A percentile compares a stretch with the other conserved stretches of the same genome.
Evolutionary conservation across 2,888 invertebrate genomes (phyloP).

Genomic region (Strigamia transsilvanica): DNA sequence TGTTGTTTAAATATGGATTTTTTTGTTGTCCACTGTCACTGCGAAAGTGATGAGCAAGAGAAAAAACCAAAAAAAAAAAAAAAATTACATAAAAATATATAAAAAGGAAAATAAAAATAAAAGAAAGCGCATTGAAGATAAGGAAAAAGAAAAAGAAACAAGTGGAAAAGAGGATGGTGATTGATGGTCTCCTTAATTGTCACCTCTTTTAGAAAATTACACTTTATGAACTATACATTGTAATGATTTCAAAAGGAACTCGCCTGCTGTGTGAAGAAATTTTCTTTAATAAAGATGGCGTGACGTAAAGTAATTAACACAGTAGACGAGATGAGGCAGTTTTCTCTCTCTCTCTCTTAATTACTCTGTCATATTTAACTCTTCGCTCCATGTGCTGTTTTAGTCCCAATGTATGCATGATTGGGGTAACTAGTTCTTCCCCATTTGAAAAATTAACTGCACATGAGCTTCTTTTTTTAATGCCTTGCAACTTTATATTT

Average conservation of each 20-base stretch:
- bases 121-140: neutral
- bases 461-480: neutral
- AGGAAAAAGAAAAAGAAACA: neutral
- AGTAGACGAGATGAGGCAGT: slow-evolving; percentile 28
- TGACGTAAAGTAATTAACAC: slow-evolving; percentile 38
- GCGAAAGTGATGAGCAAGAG: neutral
- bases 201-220: slow-evolving; percentile 50
- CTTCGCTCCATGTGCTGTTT: slow-evolving; percentile 26
- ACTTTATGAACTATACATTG: slow-evolving; percentile 52
- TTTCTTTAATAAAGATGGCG: slow-evolving; percentile 49
- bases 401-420: slow-evolving; percentile 35
- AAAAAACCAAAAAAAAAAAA: neutral
- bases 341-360: slow-evolving; percentile 29
- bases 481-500: neutral
- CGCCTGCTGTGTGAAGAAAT: slow-evolving; percentile 41
- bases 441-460: slow-evolving; percentile 5
- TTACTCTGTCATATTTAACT: slow-evolving; percentile 38
- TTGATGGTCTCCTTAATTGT: slow-evolving; percentile 51
- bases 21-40: slow-evolving; percentile 17
- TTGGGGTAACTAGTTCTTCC: slow-evolving; percentile 21
- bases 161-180: slow-evolving; percentile 33
- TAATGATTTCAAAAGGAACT: slow-evolving; percentile 46
- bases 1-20: slow-evolving; percentile 19
- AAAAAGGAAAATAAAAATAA: neutral
- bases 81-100: too few relatives aligned